phyloP scores from a whole-genome alignment of 2,888 invertebrate genomes.

The Dastarcus helophoroides region DNA sequence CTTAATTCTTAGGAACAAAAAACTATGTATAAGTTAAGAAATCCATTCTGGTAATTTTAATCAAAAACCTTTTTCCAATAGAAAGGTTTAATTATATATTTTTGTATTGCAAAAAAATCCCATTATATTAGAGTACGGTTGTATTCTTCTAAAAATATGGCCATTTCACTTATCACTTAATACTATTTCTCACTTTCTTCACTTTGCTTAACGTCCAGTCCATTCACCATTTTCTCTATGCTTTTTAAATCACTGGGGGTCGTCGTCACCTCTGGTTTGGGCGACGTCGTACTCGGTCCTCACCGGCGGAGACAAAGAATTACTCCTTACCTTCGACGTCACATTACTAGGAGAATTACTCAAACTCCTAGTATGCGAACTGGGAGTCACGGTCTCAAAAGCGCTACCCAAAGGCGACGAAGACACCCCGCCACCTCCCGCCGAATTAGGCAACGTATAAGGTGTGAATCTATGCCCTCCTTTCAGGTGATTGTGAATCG shows the following conservation, averaged over 20 bases:
- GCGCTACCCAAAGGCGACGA: conserved; percentile 63
- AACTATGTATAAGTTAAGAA: too few species aligned
- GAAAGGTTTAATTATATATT: too few species aligned
- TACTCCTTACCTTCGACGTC: conserved; percentile 36
- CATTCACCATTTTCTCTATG: conserved; percentile 97
- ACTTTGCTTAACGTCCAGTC: conserved; percentile 72
- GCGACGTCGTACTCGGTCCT: conserved; percentile 47
- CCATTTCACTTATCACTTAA: conserved; percentile 15
- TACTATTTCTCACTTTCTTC: conserved; percentile 33
- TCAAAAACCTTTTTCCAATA: too few species aligned
- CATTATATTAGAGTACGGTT: conserved; percentile 11
- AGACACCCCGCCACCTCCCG: conserved; percentile 38
- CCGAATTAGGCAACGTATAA: conserved; percentile 62
- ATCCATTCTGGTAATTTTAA: too few species aligned
- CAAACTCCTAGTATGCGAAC: conserved; percentile 53
- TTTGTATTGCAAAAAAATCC: conserved; percentile 23
- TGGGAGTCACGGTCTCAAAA: conserved; percentile 81
- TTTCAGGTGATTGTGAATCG: conserved; percentile 56
- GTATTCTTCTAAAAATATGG: conserved; percentile 8
- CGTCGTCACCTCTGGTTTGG: conserved; percentile 42
- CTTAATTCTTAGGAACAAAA: too few species aligned
- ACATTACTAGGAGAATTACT: conserved; percentile 51
- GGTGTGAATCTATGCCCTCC: conserved; percentile 78
- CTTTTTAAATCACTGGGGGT: conserved; percentile 80
- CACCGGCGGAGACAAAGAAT: conserved; percentile 42